Evolutionary conservation across 30 jellyfish, hydroid and myxozoan genomes (phyloP), one percentile per base, ranked within the genome.

Genomic region (Rhopilema esculentum): DNA sequence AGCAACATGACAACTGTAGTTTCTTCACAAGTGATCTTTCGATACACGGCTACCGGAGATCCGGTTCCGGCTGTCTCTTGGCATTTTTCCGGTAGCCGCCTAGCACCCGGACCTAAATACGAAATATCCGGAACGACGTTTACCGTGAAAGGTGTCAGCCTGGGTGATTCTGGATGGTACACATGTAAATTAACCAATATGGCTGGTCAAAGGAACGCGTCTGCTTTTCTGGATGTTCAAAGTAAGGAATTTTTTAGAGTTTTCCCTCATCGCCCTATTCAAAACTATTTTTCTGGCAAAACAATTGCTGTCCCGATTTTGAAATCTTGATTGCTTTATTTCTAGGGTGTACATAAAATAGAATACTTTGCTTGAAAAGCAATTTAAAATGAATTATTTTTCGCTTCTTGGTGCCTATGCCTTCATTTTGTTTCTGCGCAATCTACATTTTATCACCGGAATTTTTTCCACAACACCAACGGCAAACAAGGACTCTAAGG

Each of bases 81-180:
- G 95, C 24, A 19, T n/a, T 51, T 30, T 25, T 15, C 24, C 26
- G 82, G 89, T 1, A 26, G 6, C 1, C 68, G 25, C 1, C 24
- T 86, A 21, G 2, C 78, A 17, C 62, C 51, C 21, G 85, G 85
- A 21, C 20, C 72, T n/a, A 75, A 76, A 24, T 76, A 75, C 40
- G 68, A 20, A 18, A 57, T 86, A 0, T n/a, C 27, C 21, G 50
- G 85, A 17, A 69, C 48, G 16, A 63, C 89, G 8, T 26, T 86
- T 16, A 49, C 95, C 20, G 89, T 86, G 50, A 77, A 68, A 29
- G 69, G 51, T 69, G 72, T 49, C 16, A 33, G 16, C 50, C 62
- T 18, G 20, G 40, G 51, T 65, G 89, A 86, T 66, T 24, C 65
- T 31, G 95, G 95, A 4, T 86, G 95, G 95, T 76, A 69, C 79